Conservation (phyloP, 2,113 vertebrate genomes). For the Pitta sordida region DNA sequence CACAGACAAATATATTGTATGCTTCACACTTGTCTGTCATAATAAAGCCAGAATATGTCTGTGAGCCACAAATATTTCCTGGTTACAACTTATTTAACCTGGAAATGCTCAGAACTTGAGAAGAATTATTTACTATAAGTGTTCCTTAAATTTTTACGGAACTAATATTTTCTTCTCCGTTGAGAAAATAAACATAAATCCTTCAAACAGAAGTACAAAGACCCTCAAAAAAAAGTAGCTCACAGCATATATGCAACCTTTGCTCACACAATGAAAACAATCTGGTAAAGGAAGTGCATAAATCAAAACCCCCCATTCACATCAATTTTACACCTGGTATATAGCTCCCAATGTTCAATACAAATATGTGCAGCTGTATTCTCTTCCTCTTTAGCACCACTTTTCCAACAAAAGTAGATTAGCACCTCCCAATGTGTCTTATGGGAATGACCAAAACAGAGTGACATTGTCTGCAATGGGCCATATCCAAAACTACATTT, state of each 20-base stretch:
- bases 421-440: neutral
- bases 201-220: neutral
- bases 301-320: neutral
- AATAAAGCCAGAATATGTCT: neutral
- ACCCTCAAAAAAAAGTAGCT: neutral
- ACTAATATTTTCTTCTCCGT: neutral
- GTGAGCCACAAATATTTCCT: neutral
- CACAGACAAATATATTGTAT: neutral
- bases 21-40: neutral
- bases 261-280: neutral
- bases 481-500: neutral
- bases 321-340: fast-evolving
- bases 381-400: neutral
- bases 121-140: neutral
- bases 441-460: neutral
- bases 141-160: neutral
- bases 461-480: neutral
- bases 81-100: neutral
- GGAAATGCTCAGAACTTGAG: neutral
- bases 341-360: neutral
- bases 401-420: neutral
- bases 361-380: neutral
- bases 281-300: neutral
- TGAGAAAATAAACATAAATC: neutral
- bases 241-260: neutral